A percentile compares a stretch with the other conserved stretches of the same genome.
Evolutionary conservation across 2,113 vertebrate species (phyloP).

Genomic region (Mionectes macconnelli): DNA sequence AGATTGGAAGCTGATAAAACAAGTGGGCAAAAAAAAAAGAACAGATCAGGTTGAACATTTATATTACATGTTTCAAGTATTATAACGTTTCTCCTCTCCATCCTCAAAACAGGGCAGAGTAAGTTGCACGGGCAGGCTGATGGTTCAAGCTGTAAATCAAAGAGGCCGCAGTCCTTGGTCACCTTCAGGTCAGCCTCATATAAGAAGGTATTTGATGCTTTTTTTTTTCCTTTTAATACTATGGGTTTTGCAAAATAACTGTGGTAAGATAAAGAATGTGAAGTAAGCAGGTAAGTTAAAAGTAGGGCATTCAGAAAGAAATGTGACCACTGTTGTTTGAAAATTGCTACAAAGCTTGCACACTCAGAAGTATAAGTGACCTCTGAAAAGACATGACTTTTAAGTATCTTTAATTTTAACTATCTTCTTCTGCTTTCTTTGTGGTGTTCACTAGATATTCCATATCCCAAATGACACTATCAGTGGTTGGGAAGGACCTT

Average conservation of each 20-base stretch:
- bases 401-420: not conserved
- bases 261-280: not conserved
- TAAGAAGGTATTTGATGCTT: slow-evolving; percentile 84
- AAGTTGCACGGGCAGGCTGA: slow-evolving; percentile 95
- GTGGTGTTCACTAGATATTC: not conserved
- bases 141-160: slow-evolving; percentile 98
- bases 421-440: not conserved
- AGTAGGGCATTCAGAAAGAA: not conserved
- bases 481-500: not conserved
- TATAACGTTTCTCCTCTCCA: not conserved
- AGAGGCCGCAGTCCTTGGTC: slow-evolving; percentile 90
- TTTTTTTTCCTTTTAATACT: not conserved
- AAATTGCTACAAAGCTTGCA: not conserved
- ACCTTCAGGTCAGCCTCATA: slow-evolving; percentile 83
- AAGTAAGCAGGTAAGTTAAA: not conserved
- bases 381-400: not conserved
- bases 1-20: not conserved
- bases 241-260: not conserved
- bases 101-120: slow-evolving; percentile 79
- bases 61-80: not conserved
- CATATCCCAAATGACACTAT: not conserved
- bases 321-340: not conserved
- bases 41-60: too few relatives aligned
- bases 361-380: not conserved
- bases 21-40: not conserved